A percentile compares a stretch with the other conserved stretches of the same genome.
phyloP scores from a whole-genome alignment of 1,140 invertebrate species.

The Bicyclus anynana region DNA sequence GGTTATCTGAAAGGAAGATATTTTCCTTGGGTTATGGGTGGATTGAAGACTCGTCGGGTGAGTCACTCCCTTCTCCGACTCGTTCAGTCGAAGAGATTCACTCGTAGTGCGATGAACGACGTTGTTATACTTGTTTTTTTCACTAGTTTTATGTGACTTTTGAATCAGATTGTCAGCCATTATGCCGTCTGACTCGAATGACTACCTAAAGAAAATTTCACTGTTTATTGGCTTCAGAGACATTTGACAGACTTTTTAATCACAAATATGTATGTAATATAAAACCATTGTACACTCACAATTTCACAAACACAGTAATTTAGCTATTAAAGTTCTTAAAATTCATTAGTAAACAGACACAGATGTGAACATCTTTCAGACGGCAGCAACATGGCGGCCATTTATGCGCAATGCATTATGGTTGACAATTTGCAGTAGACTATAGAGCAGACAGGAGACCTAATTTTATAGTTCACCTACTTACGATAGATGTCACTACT shows the following conservation, averaged over 20 bases:
- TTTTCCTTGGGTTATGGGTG: constrained; percentile 82
- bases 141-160: constrained; percentile 78
- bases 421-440: constrained; percentile 75
- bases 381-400: constrained; percentile 78
- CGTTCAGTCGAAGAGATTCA: constrained; percentile 85
- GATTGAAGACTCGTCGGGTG: constrained; percentile 74
- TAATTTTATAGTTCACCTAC: constrained; percentile 12
- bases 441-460: constrained; percentile 54
- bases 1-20: constrained; percentile 96
- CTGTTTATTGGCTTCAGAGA: constrained; percentile 76
- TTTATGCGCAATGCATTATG: constrained; percentile 78
- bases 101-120: constrained; percentile 86
- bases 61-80: constrained; percentile 78
- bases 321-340: constrained; percentile 73
- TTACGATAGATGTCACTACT: constrained; percentile 46
- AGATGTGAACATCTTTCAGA: constrained; percentile 78
- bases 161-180: constrained; percentile 78
- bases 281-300: constrained; percentile 76
- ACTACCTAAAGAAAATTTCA: constrained; percentile 78
- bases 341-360: constrained; percentile 77
- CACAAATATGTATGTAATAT: constrained; percentile 67
- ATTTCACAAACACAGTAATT: constrained; percentile 76
- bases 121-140: constrained; percentile 79
- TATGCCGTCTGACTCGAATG: constrained; percentile 77
- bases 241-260: constrained; percentile 73